phyloP scores from a whole-genome alignment of 2,888 invertebrate species.

The Odontocolon sp. region DNA sequence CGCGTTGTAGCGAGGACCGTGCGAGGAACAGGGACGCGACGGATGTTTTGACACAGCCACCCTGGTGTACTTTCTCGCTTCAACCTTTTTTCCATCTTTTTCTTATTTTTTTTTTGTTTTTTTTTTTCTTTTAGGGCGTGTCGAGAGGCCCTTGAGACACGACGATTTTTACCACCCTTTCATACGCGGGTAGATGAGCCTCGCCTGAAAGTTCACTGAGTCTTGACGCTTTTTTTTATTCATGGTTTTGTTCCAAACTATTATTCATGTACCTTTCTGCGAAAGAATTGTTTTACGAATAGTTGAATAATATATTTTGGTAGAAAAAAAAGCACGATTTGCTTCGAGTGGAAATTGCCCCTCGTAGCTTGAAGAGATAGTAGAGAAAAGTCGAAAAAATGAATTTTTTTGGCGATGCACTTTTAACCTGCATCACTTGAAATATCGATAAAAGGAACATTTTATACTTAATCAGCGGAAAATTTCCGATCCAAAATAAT shows the following conservation, averaged over 20 bases:
- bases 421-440: too few species aligned
- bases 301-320: too few species aligned
- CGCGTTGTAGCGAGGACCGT: conserved; percentile 2
- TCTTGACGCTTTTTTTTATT: conserved; percentile 15
- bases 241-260: not conserved
- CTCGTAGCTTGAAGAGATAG: too few species aligned
- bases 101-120: not conserved
- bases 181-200: conserved; percentile 11
- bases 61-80: conserved; percentile 24
- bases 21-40: conserved; percentile 36
- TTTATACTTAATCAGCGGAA: too few species aligned
- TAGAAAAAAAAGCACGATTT: too few species aligned
- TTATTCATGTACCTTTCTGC: not conserved
- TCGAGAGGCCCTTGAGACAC: conserved; percentile 58
- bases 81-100: conserved; percentile 3
- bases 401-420: too few species aligned
- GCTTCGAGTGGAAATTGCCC: too few species aligned
- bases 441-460: too few species aligned
- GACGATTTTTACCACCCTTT: conserved; percentile 46
- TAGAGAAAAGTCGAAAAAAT: too few species aligned
- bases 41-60: conserved; percentile 55
- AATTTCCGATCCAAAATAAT: too few species aligned
- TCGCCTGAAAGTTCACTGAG: conserved; percentile 34
- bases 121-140: conserved; percentile 50
- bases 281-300: not conserved